phyloP scores from a whole-genome alignment of 1,140 invertebrate genomes.

The Danaus melanippus region DNA sequence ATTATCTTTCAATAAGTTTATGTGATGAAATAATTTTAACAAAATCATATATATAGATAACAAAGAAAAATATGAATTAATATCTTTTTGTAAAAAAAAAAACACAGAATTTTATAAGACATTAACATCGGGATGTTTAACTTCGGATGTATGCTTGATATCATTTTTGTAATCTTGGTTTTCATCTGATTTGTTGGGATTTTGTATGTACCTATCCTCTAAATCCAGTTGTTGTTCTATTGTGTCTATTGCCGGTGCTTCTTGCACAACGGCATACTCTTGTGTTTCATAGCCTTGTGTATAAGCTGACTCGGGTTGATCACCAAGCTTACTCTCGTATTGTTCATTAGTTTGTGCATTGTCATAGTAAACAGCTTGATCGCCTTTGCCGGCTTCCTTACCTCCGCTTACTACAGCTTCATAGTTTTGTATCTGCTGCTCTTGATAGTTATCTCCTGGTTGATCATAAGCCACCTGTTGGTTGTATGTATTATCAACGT shows the following conservation, averaged over 20 bases:
- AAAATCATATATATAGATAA: too few species aligned
- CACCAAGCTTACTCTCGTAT: slow-evolving; percentile 11
- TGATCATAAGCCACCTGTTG: too few species aligned
- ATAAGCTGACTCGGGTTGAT: slow-evolving; percentile 6
- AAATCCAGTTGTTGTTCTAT: slow-evolving; percentile 33
- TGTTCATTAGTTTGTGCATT: slow-evolving; percentile 8
- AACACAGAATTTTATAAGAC: slow-evolving; percentile 9
- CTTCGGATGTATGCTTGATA: slow-evolving; percentile 5
- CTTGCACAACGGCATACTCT: neutral
- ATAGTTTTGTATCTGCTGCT: slow-evolving; percentile 10
- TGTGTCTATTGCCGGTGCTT: slow-evolving; percentile 7
- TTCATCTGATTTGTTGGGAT: slow-evolving; percentile 11
- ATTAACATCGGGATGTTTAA: slow-evolving; percentile 7
- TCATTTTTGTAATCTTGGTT: slow-evolving; percentile 9
- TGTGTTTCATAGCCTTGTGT: neutral
- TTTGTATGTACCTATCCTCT: slow-evolving; percentile 31
- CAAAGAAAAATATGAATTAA: neutral
- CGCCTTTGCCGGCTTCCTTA: slow-evolving; percentile 1
- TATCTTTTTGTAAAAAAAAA: neutral
- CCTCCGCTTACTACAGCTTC: neutral
- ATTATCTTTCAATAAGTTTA: too few species aligned
- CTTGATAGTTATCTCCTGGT: slow-evolving; percentile 5
- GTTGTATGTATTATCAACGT: too few species aligned
- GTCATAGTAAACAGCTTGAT: slow-evolving; percentile 12
- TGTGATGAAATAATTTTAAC: too few species aligned